These are phyloP conservation scores for Cacoxenus indagator DNA, from an alignment of 2,888 invertebrate species.

Conservation along the genomic window DNA sequence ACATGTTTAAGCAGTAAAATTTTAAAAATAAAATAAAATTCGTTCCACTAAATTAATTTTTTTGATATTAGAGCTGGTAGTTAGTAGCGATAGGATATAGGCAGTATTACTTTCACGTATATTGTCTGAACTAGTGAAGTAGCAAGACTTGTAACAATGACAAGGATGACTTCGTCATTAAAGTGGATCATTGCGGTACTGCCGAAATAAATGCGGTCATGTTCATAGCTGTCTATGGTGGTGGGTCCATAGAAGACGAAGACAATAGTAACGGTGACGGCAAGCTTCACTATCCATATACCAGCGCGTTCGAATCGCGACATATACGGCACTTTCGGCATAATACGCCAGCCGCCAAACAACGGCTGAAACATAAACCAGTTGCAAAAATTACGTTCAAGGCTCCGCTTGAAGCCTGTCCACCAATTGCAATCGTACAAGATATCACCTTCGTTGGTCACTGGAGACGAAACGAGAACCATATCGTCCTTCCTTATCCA, in stretches of 20 bases:
- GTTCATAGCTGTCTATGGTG: neutral
- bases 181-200: neutral
- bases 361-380: constrained; percentile 50
- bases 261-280: constrained; percentile 23
- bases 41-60: no score
- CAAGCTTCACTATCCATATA: constrained; percentile 38
- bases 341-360: constrained; percentile 41
- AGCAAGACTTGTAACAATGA: no score
- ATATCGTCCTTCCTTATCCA: constrained; percentile 42
- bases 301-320: constrained; percentile 44
- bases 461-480: constrained; percentile 27
- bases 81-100: no score
- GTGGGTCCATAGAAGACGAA: constrained; percentile 22
- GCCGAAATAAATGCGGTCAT: neutral
- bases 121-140: no score
- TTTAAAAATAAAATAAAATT: no score
- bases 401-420: constrained; percentile 14
- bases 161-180: neutral
- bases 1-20: no score
- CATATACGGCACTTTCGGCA: constrained; percentile 14
- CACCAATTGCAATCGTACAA: neutral
- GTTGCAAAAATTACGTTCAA: constrained; percentile 36
- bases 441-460: constrained; percentile 31
- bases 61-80: no score
- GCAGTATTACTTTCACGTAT: no score